Conservation (phyloP, 64 coral and sea anemone species). For the Anthopleura sola region DNA sequence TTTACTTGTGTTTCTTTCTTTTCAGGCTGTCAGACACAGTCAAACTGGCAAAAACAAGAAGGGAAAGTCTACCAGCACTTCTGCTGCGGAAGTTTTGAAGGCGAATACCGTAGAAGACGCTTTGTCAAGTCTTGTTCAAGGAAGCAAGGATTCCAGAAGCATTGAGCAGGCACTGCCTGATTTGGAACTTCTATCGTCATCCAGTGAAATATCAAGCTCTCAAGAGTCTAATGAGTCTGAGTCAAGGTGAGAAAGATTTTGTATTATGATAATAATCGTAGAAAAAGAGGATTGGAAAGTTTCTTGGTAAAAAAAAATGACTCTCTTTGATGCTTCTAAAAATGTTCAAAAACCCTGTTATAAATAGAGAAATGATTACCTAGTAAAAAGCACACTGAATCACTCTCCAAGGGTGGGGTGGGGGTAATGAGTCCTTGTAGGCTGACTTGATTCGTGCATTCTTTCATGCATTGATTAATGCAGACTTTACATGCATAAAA, state of each 20-base stretch:
- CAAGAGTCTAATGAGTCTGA: conserved; percentile 44
- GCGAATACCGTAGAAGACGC: neutral
- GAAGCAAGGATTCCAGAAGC: neutral
- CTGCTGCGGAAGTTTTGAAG: neutral
- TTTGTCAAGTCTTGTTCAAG: conserved; percentile 12
- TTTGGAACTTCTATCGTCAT: conserved; percentile 44
- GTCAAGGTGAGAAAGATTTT: conserved; percentile 38
- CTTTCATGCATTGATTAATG: too few relatives aligned
- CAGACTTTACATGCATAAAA: too few relatives aligned
- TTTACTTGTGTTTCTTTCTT: neutral
- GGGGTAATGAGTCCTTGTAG: too few relatives aligned
- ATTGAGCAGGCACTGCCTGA: neutral
- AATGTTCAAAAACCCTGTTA: too few relatives aligned
- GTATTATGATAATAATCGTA: neutral
- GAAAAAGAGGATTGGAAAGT: neutral
- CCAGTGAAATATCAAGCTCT: conserved; percentile 51
- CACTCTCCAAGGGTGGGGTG: too few relatives aligned
- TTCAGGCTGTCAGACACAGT: conserved; percentile 20
- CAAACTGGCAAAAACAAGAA: conserved; percentile 23
- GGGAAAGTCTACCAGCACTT: neutral
- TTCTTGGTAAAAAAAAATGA: too few relatives aligned
- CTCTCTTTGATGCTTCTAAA: too few relatives aligned
- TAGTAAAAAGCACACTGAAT: too few relatives aligned
- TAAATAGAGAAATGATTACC: too few relatives aligned
- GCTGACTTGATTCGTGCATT: too few relatives aligned